phyloP scores from a whole-genome alignment of 2,888 invertebrate genomes.

The Halictus ligatus region DNA sequence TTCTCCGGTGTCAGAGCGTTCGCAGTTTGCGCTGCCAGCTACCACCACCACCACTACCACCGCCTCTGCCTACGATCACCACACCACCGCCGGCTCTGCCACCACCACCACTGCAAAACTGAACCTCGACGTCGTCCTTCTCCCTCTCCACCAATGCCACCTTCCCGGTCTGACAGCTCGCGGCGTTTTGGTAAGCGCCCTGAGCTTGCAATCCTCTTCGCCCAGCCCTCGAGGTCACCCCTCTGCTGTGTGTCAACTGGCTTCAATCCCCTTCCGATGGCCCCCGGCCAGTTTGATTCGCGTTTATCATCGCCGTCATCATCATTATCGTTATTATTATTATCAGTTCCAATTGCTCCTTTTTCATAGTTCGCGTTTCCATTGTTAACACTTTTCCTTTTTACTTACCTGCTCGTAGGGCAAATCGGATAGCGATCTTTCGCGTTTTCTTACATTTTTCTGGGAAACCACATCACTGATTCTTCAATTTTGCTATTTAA shows the following conservation, averaged over 20 bases:
- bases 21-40: constrained; percentile 61
- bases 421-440: too few species aligned
- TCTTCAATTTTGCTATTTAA: too few species aligned
- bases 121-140: constrained; percentile 37
- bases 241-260: constrained; percentile 56
- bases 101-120: not conserved
- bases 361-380: not conserved
- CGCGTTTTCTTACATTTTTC: too few species aligned
- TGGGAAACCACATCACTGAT: too few species aligned
- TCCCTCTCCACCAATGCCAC: not conserved
- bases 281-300: constrained; percentile 49
- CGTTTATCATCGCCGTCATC: constrained; percentile 26
- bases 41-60: constrained; percentile 29
- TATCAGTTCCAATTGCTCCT: not conserved
- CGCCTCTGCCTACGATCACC: constrained; percentile 1
- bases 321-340: constrained; percentile 18
- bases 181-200: constrained; percentile 64
- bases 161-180: constrained; percentile 37
- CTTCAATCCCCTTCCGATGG: constrained; percentile 32
- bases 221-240: constrained; percentile 52
- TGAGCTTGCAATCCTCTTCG: constrained; percentile 65
- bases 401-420: too few species aligned
- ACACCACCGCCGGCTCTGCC: not conserved
- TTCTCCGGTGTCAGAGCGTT: constrained; percentile 49
- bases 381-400: not conserved